Evolutionary conservation across 2,888 invertebrate species (phyloP).

Genomic region (Drosophila histrio): DNA sequence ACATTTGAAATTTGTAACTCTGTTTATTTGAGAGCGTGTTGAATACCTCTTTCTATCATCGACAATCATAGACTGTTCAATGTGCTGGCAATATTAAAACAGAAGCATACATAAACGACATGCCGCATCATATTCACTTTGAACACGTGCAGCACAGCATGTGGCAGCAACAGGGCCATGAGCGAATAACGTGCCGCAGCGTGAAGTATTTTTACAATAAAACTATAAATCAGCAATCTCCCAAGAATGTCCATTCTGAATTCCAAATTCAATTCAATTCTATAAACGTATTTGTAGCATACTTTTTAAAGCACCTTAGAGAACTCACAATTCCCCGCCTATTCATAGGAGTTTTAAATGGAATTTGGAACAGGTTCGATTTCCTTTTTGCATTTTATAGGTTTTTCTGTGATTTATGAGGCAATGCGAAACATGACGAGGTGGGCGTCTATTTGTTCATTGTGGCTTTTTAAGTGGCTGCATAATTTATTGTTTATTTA

Average conservation of each 20-base stretch:
- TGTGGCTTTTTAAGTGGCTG: slow-evolving; percentile 34
- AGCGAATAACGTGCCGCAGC: not conserved
- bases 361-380: slow-evolving; percentile 1
- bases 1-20: not conserved
- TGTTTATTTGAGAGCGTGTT: not conserved
- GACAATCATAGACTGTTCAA: not conserved
- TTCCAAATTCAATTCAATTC: slow-evolving; percentile 1
- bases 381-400: slow-evolving; percentile 5
- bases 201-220: not conserved
- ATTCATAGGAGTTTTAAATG: not conserved
- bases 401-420: slow-evolving; percentile 40
- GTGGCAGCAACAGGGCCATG: not conserved
- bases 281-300: not conserved
- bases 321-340: not conserved
- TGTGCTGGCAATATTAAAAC: not conserved
- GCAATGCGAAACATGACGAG: not conserved
- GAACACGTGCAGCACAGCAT: not conserved
- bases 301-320: not conserved
- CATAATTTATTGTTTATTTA: slow-evolving; percentile 46
- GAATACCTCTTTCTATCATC: not conserved
- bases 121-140: not conserved
- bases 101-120: not conserved
- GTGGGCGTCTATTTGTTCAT: slow-evolving; percentile 14
- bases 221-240: slow-evolving; percentile 52
- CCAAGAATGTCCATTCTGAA: slow-evolving; percentile 12